Evolutionary conservation across 2,888 invertebrate genomes (phyloP).

Genomic region (Dryadula phaetusa): DNA sequence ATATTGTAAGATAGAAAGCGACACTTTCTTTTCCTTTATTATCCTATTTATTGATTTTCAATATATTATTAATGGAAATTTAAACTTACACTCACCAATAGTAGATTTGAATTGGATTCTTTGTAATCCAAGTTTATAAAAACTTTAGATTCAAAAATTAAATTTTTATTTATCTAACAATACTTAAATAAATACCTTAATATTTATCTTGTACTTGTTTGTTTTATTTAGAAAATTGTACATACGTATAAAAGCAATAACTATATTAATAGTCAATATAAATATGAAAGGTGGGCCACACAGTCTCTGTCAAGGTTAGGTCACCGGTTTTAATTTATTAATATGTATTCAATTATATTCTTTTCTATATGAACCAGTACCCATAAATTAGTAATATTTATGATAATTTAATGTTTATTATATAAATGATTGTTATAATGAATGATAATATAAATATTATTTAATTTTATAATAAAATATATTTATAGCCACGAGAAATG

Average conservation of each 20-base stretch:
- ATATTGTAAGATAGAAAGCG: too few relatives aligned
- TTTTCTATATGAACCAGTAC: neutral
- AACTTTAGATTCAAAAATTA: too few relatives aligned
- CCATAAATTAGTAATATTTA: conserved; percentile 3
- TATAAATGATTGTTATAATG: neutral
- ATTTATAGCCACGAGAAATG: neutral
- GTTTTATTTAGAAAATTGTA: neutral
- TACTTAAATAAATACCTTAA: neutral
- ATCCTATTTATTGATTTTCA: too few relatives aligned
- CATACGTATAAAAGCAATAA: neutral
- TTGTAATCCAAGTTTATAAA: too few relatives aligned
- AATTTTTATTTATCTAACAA: too few relatives aligned
- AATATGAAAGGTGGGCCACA: conserved; percentile 8
- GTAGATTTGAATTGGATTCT: too few relatives aligned
- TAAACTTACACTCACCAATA: too few relatives aligned
- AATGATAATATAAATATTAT: neutral
- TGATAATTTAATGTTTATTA: conserved; percentile 17
- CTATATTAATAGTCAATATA: conserved; percentile 1
- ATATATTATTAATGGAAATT: too few relatives aligned
- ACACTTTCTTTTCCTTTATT: too few relatives aligned
- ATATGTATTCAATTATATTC: conserved; percentile 3
- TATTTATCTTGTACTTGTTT: neutral
- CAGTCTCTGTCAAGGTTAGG: conserved; percentile 24
- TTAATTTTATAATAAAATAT: neutral
- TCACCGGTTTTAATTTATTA: conserved; percentile 14